Base-by-base conservation (phyloP, 2,888 invertebrate species). In the Drosophila anomalata region DNA sequence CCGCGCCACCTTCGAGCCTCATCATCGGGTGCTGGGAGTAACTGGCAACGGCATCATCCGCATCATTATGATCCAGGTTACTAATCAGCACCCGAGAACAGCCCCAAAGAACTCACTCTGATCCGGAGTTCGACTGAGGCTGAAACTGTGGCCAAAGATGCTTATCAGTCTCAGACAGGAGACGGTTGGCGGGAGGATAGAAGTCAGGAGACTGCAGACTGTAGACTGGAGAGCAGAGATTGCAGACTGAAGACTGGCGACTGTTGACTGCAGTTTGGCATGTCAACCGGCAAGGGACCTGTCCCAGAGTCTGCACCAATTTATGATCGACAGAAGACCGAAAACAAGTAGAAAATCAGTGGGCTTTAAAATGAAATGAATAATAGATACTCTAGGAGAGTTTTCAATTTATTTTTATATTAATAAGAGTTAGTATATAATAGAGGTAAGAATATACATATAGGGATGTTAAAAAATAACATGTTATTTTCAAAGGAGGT, bases 311-410 rank as follows among this genome's bases (percentile, higher is more conserved):
- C 36, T 84, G 77, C 87, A 88, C 86, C 85, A 85, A 85, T 85
- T 85, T 85, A 85, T 85, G 85, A 85, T 85, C 86, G 88, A 85
- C 85, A 85, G 62, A 79, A 67, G 67, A 61, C 76, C 67, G 60
- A 69, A 78, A 67, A 62, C 61, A 66, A 62, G 73, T 57, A 42
- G 62, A 31, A 53, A 66, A 60, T 52, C 48, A 20, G 42, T 51
- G 31, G 59, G 42, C 17, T 50, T 20, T 20, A 50, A 31, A 11
- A 1, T n/a, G 14, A 17, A 26, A 11, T 8, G 51, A 46, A 12
- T 12, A 0, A 2, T 8, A 42, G 14, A 57, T 63, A 29, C 63
- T 12, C 63, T 63, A 20, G 20, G 1, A 11, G 11, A 14, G 14
- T n/a, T 33, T 12, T 31, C 1, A 20, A 9, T 26, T 29, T 0